Percentiles rank a stretch among this genome's conserved stretches.
Evolutionary conservation across 1,140 invertebrate species (phyloP).

Genomic region (Pseudomyrmex gracilis): DNA sequence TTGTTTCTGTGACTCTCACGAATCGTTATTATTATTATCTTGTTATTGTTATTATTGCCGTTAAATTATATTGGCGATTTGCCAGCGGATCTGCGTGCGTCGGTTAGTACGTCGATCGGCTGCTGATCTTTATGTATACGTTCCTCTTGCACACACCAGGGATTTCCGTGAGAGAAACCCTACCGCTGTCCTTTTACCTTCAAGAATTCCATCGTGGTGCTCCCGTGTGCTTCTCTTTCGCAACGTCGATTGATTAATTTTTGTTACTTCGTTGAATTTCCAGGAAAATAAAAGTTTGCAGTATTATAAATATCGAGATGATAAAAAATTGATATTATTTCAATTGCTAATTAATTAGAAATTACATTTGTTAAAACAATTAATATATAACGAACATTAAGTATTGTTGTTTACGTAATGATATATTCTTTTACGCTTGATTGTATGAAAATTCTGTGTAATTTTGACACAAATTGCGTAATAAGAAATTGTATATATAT

Average conservation of each 20-base stretch:
- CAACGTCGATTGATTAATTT: background rate
- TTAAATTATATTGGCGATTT: constrained; percentile 70
- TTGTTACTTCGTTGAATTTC: background rate
- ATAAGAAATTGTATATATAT: too few species aligned
- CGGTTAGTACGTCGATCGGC: constrained; percentile 46
- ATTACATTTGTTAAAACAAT: too few species aligned
- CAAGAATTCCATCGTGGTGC: constrained; percentile 13
- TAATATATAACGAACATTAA: too few species aligned
- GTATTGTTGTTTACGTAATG: too few species aligned
- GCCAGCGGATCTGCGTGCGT: constrained; percentile 63
- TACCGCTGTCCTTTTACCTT: constrained; percentile 23
- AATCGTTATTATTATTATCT: constrained; percentile 71
- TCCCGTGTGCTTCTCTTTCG: background rate
- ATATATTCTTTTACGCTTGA: too few species aligned
- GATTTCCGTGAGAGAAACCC: constrained; percentile 40
- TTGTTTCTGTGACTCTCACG: constrained; percentile 76
- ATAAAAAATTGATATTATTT: background rate
- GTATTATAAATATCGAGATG: background rate
- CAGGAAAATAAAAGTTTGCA: background rate
- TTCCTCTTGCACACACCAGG: constrained; percentile 19
- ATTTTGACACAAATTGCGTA: too few species aligned
- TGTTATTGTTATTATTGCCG: constrained; percentile 75
- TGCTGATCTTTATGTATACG: constrained; percentile 64
- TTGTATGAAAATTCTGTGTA: too few species aligned
- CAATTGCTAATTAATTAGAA: too few species aligned